Base-by-base conservation (phyloP, 1,140 invertebrate genomes). In the Drosophila triauraria region DNA sequence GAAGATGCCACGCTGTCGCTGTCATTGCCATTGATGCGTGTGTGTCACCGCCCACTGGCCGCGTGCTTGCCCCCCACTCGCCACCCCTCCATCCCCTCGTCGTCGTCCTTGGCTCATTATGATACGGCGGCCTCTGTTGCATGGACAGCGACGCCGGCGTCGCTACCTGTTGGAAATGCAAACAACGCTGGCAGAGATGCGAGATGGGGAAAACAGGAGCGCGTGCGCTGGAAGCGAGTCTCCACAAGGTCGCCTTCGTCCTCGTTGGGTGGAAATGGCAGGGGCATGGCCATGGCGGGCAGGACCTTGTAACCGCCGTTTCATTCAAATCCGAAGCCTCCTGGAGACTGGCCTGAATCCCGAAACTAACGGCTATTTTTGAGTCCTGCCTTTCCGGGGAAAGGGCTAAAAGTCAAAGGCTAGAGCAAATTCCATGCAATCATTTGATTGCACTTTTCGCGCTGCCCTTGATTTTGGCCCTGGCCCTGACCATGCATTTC, bases 111-210 rank as follows among this genome's bases (percentile, higher is more conserved):
- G 82, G 78, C 85, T 84, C 84, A 88, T 84, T 87, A 87, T 78
- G 70, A 88, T 40, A 78, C 75, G 79, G 65, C 84, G 80, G 65
- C 64, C 75, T 84, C 84, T 88, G 84, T 88, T 88, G 84, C 84
- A 88, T 75, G 65, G 78, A 47, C 83, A 67, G 67, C 83, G 83
- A 65, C 63, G 82, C 42, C 54, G 43, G 32, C 82, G 13, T 44
- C 78, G 72, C 85, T 90, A 87, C 84, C 84, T 87, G 84, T 87
- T 87, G 84, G 84, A 87, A 87, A 81, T 75, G 84, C 84, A 90
- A 87, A 87, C 85, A 88, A 48, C 53, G 75, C 42, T 63, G 63
- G 38, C 83, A 71, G 65, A 60, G 59, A 27, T 32, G 23, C 57
- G 35, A 32, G 15, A 6, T 23, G 35, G 8, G 23, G 53, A 13